These are phyloP conservation scores for Myzus persicae DNA, from an alignment of 1,140 invertebrate genomes.

Conservation along the genomic window DNA sequence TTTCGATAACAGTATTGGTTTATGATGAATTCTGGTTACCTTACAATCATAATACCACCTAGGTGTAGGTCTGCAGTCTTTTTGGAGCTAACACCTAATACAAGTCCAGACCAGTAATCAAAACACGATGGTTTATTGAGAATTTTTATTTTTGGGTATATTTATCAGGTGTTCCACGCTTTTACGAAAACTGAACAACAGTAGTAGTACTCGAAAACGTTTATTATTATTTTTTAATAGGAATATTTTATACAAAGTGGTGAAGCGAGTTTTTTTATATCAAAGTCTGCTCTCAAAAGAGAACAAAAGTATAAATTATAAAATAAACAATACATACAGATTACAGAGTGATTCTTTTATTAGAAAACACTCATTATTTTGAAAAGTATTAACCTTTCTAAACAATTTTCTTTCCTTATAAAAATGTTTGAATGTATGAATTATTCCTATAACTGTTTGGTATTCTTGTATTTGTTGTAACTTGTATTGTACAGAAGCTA, in stretches of 20 bases:
- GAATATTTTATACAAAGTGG: neutral
- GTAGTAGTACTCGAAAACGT: neutral
- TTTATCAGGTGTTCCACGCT: neutral
- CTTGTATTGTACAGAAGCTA: neutral
- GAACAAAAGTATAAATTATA: neutral
- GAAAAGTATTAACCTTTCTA: neutral
- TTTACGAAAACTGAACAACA: neutral
- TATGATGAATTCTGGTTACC: neutral
- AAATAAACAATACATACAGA: neutral
- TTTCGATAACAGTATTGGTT: neutral
- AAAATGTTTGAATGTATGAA: neutral
- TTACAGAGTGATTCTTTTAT: neutral
- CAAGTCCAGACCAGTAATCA: neutral
- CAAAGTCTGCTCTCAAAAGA: neutral
- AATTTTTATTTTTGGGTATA: neutral
- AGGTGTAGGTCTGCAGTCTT: neutral
- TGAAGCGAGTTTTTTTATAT: neutral
- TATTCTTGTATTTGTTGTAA: neutral
- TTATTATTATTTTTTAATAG: constrained; percentile 5
- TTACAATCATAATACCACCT: neutral
- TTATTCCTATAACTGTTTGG: neutral
- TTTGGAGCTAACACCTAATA: neutral
- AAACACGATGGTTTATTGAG: neutral
- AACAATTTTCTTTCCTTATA: neutral
- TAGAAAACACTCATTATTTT: neutral